These are phyloP conservation scores for Apis dorsata DNA, from an alignment of 1,140 invertebrate genomes.

Conservation along the genomic window DNA sequence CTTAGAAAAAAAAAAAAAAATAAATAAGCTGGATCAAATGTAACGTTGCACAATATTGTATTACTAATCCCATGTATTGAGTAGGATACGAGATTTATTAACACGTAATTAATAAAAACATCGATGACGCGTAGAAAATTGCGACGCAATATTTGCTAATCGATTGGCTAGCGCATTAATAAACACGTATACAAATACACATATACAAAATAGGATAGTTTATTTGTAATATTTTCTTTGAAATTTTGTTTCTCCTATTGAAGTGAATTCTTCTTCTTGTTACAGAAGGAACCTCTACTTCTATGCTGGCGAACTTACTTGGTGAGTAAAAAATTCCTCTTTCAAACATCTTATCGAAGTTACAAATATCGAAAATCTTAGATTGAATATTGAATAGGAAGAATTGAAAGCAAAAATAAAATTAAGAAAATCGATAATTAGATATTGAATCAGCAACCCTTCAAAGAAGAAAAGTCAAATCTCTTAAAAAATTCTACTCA, in stretches of 20 bases:
- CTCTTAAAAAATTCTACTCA: no score
- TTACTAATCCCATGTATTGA: background rate
- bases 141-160: background rate
- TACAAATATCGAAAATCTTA: no score
- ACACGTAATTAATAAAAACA: background rate
- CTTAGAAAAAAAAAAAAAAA: background rate
- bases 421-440: no score
- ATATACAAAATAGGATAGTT: no score
- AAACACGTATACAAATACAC: background rate
- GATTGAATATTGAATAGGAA: no score
- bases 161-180: background rate
- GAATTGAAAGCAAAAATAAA: no score
- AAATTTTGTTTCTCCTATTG: no score
- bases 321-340: conserved; percentile 64
- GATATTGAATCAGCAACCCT: no score
- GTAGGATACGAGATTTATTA: background rate
- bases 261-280: conserved; percentile 26
- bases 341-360: no score
- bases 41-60: background rate
- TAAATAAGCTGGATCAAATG: no score
- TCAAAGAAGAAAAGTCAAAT: no score
- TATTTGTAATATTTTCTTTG: no score
- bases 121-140: background rate
- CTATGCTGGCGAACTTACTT: conserved; percentile 75
- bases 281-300: conserved; percentile 75